Conservation (phyloP, 2,888 invertebrate species). For the Mythimna lalbum region DNA sequence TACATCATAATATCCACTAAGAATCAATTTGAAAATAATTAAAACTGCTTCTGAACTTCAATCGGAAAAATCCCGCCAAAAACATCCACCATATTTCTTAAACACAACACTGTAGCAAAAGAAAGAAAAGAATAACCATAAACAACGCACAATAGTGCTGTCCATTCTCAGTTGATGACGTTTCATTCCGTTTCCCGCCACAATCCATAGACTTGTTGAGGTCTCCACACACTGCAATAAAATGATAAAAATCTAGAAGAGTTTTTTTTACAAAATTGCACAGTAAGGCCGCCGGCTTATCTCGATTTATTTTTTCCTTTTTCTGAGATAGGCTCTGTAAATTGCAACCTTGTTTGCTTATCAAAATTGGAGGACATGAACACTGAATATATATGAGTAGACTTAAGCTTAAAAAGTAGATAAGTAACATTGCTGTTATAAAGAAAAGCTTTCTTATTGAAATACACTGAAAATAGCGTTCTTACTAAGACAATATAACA, state of each 20-base stretch:
- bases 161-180: constrained; percentile 47
- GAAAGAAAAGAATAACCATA: constrained; percentile 26
- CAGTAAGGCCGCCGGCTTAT: constrained; percentile 44
- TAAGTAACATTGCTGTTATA: background rate
- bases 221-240: constrained; percentile 41
- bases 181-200: constrained; percentile 47
- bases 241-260: constrained; percentile 41
- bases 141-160: constrained; percentile 43
- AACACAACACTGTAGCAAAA: background rate
- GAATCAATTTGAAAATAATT: too few species aligned
- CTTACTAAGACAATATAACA: too few species aligned
- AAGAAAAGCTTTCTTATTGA: background rate
- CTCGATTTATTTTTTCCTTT: constrained; percentile 47
- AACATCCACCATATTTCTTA: too few species aligned
- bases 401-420: background rate
- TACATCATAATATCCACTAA: too few species aligned
- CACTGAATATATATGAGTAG: constrained; percentile 35
- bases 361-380: constrained; percentile 53
- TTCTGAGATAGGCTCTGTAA: constrained; percentile 44
- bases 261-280: constrained; percentile 31
- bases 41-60: too few species aligned
- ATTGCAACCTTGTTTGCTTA: constrained; percentile 51
- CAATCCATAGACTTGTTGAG: constrained; percentile 34
- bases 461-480: background rate
- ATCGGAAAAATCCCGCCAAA: too few species aligned